Conservation (phyloP, 1,140 invertebrate species). For the Drosophila nebulosa region DNA sequence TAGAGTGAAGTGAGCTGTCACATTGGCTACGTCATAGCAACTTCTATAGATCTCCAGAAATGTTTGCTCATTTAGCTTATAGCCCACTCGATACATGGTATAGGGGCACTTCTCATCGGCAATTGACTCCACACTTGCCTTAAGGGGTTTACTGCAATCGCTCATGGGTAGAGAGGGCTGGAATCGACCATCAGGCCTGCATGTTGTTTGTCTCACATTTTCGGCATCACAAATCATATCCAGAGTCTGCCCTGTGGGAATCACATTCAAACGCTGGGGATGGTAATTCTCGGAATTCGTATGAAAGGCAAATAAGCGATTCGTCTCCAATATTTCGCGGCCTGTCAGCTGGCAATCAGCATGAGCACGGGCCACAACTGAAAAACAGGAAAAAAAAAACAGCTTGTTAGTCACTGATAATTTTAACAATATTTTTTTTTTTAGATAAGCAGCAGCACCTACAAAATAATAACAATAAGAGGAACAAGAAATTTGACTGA, state of each 20-base stretch:
- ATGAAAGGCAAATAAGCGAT: slow-evolving; percentile 21
- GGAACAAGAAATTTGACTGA: background rate
- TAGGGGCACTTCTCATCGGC: background rate
- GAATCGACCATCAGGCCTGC: slow-evolving; percentile 1
- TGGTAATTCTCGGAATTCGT: background rate
- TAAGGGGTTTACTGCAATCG: background rate
- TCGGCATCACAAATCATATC: slow-evolving; percentile 9
- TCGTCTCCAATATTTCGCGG: background rate
- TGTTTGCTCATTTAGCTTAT: background rate
- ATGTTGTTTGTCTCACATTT: slow-evolving; percentile 10
- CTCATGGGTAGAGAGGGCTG: background rate
- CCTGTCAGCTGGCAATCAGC: slow-evolving; percentile 19
- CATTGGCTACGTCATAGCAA: slow-evolving; percentile 8
- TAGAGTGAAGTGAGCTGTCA: slow-evolving; percentile 21
- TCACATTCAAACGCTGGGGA: slow-evolving; percentile 1
- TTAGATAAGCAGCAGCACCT: background rate
- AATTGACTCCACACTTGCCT: background rate
- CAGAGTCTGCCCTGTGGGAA: background rate
- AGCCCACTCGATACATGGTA: slow-evolving; percentile 24
- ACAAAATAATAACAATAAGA: background rate
- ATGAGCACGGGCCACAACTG: background rate
- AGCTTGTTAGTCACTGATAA: background rate
- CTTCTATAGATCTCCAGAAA: slow-evolving; percentile 42
- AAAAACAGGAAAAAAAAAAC: background rate
- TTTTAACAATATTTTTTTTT: background rate